Percentiles rank a stretch among this genome's conserved stretches.
Evolutionary conservation across 2,797 vertebrate species (phyloP).

Genomic region (Aratinga solstitialis): DNA sequence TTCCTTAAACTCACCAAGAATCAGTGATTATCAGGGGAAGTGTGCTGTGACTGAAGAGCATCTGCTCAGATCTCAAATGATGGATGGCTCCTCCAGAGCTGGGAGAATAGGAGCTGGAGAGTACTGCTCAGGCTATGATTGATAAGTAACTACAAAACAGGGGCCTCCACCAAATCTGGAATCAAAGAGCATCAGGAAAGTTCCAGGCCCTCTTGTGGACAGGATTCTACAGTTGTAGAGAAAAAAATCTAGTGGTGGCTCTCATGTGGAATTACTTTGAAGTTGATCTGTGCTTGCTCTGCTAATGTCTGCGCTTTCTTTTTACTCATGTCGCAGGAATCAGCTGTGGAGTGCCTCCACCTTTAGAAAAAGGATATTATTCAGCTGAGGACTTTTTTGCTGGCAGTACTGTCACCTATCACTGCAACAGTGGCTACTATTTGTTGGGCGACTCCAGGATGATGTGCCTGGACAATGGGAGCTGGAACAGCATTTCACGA

Average conservation of each 20-base stretch:
- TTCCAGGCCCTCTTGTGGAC: not conserved
- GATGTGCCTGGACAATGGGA: constrained; percentile 88
- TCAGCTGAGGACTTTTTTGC: constrained; percentile 88
- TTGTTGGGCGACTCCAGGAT: constrained; percentile 91
- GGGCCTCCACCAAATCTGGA: not conserved
- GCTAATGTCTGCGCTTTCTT: not conserved
- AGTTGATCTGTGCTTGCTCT: not conserved
- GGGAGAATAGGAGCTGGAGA: not conserved
- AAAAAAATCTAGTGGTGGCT: not conserved
- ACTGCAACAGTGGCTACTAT: constrained; percentile 92
- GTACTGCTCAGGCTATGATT: not conserved
- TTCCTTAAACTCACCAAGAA: not conserved
- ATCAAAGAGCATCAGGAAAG: not conserved
- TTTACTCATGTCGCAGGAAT: constrained; percentile 76
- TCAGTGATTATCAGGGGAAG: not conserved
- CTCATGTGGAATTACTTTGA: not conserved
- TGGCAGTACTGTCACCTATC: constrained; percentile 88
- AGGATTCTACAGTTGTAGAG: not conserved
- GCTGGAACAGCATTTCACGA: constrained; percentile 89
- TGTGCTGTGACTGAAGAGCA: not conserved
- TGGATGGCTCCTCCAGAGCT: not conserved
- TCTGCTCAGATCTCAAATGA: not conserved
- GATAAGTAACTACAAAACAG: not conserved
- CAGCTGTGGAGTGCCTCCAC: constrained; percentile 87
- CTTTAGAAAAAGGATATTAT: constrained; percentile 89